Evolutionary conservation across 64 coral and sea anemone species (phyloP).

Genomic region (Pocillopora verrucosa): DNA sequence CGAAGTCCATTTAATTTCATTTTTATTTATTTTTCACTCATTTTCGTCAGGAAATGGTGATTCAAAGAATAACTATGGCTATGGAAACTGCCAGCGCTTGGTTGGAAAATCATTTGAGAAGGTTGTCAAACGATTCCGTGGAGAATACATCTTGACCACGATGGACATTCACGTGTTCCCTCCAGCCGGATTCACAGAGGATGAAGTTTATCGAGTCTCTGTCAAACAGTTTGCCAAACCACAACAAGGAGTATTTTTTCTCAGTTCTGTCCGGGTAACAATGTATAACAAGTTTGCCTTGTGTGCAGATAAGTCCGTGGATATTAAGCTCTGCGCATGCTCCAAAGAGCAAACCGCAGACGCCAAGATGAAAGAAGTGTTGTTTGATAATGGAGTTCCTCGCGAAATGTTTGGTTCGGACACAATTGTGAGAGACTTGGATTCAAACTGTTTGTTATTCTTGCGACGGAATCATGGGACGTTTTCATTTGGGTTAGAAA

Average conservation of each 20-base stretch:
- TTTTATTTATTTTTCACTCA: background rate
- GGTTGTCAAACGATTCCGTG: slow-evolving; percentile 1
- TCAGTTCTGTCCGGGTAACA: background rate
- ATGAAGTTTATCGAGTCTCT: slow-evolving; percentile 67
- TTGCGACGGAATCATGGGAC: background rate
- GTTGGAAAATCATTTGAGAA: slow-evolving; percentile 28
- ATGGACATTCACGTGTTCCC: slow-evolving; percentile 55
- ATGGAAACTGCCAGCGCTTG: slow-evolving; percentile 51
- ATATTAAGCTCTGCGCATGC: slow-evolving; percentile 38
- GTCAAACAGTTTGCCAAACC: background rate
- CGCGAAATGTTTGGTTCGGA: background rate
- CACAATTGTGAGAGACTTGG: background rate
- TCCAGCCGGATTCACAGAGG: background rate
- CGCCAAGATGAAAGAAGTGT: background rate
- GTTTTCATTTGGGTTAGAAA: background rate
- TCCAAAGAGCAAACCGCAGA: background rate
- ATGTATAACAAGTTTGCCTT: slow-evolving; percentile 37
- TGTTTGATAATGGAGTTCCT: background rate
- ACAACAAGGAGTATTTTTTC: background rate
- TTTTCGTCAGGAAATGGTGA: background rate
- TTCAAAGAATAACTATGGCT: background rate
- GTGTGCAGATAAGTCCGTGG: slow-evolving; percentile 28
- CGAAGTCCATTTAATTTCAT: no score
- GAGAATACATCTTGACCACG: slow-evolving; percentile 13
- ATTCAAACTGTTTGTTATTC: background rate